Base-by-base conservation (phyloP, 2,797 vertebrate species). In the Clarias pachynema region DNA sequence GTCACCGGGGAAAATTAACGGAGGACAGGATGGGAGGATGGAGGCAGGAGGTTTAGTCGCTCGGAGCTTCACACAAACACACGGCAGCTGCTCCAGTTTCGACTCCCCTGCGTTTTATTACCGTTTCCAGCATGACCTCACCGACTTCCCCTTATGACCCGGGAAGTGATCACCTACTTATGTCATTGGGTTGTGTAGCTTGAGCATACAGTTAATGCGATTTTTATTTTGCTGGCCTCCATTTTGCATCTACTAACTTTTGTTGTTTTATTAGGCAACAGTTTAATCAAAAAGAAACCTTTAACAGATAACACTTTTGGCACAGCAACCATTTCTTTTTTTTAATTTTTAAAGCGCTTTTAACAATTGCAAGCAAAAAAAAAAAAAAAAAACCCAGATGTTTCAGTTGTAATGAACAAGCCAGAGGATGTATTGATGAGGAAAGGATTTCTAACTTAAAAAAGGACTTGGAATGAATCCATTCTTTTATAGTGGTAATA, bases 1-100 rank as follows among this genome's bases (percentile, higher is more conserved):
- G 84, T 87, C 87, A 86, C 87, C 79, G 63, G 89, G 82, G 87
- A 88, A 86, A 88, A 88, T 88, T 86, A 89, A 87, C 82, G 69
- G 57, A 73, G 72, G 79, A 73, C 63, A 83, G 60, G 82, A 66
- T 22, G 53, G 56, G 81, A 82, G 81, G 81, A 82, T 73, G 68
- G 56, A 72, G 83, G 53, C 31, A 70, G 63, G 56, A 53, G 73
- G 86, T 75, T 31, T 60, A 63, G 34, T 74, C 37, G 70, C 69
- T 83, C 14, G 29, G 68, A 72, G 81, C 77, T 84, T 66, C 80
- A 66, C 84, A 56, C 84, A 84, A 82, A 86, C 86, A 89, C 74
- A 56, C 26, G 81, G 82, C 78, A 90, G 85, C 88, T 89, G 88
- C 81, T 88, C 85, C 31, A 70, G 26, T 90, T 87, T 82, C 63